Evolutionary conservation across 2,888 invertebrate genomes (phyloP).

Genomic region (Anthophora plumipes): DNA sequence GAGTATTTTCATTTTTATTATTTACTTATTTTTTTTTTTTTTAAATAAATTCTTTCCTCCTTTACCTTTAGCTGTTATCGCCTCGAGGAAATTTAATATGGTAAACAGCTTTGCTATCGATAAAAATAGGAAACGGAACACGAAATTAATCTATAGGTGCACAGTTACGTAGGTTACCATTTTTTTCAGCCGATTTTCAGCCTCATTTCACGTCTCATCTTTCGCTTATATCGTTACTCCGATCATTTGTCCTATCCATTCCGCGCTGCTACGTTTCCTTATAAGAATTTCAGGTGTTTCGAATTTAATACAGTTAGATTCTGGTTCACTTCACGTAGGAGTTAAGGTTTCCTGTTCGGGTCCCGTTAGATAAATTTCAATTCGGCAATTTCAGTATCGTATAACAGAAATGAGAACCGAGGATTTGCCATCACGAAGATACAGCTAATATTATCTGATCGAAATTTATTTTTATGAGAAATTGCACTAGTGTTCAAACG

Average conservation of each 20-base stretch:
- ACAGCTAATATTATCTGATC: background rate
- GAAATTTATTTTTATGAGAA: background rate
- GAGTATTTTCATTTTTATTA: too few species aligned
- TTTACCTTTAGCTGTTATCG: background rate
- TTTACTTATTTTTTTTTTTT: background rate
- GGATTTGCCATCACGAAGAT: background rate
- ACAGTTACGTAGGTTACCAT: background rate
- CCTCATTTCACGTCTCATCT: too few species aligned
- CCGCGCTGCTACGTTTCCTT: constrained; percentile 3
- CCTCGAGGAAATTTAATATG: background rate
- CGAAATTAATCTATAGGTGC: background rate
- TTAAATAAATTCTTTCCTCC: background rate
- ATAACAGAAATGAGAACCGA: background rate
- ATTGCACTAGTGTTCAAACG: background rate
- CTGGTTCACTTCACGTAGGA: constrained; percentile 6
- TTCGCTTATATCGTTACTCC: background rate
- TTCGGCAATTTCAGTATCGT: constrained; percentile 6
- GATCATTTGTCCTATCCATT: background rate
- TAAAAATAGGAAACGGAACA: background rate
- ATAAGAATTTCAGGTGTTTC: constrained; percentile 1
- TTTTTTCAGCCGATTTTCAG: background rate
- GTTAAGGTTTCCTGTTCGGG: constrained; percentile 1
- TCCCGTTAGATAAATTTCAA: constrained; percentile 27
- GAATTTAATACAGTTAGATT: constrained; percentile 18
- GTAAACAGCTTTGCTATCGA: background rate